Evolutionary conservation across 1,140 invertebrate species (phyloP).

Genomic region (Hestina assimilis): DNA sequence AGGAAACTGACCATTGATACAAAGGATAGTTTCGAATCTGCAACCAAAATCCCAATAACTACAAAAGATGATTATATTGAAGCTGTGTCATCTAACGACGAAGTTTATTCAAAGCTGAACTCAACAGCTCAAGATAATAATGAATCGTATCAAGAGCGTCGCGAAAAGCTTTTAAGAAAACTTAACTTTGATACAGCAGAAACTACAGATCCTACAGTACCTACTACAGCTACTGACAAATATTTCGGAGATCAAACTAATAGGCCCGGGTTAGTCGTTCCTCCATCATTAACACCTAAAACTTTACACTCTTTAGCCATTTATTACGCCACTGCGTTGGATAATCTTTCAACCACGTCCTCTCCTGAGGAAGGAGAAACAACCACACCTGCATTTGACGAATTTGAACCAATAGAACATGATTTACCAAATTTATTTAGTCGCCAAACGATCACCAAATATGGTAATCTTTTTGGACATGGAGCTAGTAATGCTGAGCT

Average conservation of each 20-base stretch:
- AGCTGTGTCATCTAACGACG: slow-evolving; percentile 35
- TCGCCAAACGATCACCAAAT: slow-evolving; percentile 80
- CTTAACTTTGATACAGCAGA: slow-evolving; percentile 47
- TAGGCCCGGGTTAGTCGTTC: slow-evolving; percentile 81
- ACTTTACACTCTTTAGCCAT: slow-evolving; percentile 87
- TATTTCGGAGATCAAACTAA: slow-evolving; percentile 59
- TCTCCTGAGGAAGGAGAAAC: slow-evolving; percentile 61
- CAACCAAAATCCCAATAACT: slow-evolving; percentile 59
- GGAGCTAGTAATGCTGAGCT: slow-evolving; percentile 57
- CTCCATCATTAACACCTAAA: slow-evolving; percentile 85
- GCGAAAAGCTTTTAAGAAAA: slow-evolving; percentile 61
- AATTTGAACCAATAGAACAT: slow-evolving; percentile 59
- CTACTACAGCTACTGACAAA: slow-evolving; percentile 52
- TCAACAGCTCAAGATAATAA: slow-evolving; percentile 36
- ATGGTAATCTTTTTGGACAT: slow-evolving; percentile 79
- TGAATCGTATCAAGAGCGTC: slow-evolving; percentile 64
- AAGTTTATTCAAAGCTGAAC: slow-evolving; percentile 41
- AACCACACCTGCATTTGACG: slow-evolving; percentile 47
- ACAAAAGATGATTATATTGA: slow-evolving; percentile 40
- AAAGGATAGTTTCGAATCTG: slow-evolving; percentile 59
- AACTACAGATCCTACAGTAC: slow-evolving; percentile 41
- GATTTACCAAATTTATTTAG: slow-evolving; percentile 76
- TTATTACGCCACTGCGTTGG: slow-evolving; percentile 85
- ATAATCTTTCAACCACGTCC: slow-evolving; percentile 79
- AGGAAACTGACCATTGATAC: slow-evolving; percentile 44